These are phyloP conservation scores for Poecilia picta DNA, from an alignment of 2,797 vertebrate species.

Conservation along the genomic window DNA sequence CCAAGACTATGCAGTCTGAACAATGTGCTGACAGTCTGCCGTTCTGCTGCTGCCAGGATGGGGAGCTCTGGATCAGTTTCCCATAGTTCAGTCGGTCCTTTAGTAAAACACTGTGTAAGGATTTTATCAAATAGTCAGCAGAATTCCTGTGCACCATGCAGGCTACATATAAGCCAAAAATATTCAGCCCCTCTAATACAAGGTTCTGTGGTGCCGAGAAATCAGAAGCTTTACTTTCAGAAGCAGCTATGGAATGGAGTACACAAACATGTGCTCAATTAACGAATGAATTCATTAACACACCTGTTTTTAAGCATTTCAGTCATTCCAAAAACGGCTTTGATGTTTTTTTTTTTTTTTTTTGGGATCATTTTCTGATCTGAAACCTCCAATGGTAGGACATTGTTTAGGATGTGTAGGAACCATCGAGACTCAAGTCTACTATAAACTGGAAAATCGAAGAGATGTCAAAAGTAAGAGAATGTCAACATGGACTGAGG, in stretches of 20 bases:
- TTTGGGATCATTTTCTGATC: background rate
- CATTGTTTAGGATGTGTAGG: background rate
- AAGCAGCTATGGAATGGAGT: background rate
- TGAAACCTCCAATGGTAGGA: background rate
- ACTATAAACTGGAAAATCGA: background rate
- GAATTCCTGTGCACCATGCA: background rate
- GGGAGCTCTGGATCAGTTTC: background rate
- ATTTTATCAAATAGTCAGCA: background rate
- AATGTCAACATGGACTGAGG: background rate
- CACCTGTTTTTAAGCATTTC: background rate
- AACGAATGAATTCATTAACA: background rate
- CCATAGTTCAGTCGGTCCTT: background rate
- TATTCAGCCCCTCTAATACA: background rate
- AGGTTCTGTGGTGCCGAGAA: background rate
- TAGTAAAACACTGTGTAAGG: background rate
- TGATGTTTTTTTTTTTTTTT: background rate
- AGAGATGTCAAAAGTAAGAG: background rate
- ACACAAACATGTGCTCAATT: background rate
- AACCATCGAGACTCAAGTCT: background rate
- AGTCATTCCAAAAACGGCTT: background rate
- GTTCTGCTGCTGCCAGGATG: background rate
- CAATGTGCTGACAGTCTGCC: background rate
- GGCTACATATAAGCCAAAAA: background rate
- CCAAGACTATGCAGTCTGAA: background rate
- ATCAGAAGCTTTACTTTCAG: background rate